These are phyloP conservation scores for Oryzias dopingdopingensis DNA, from an alignment of 2,797 vertebrate species.

Conservation along the genomic window DNA sequence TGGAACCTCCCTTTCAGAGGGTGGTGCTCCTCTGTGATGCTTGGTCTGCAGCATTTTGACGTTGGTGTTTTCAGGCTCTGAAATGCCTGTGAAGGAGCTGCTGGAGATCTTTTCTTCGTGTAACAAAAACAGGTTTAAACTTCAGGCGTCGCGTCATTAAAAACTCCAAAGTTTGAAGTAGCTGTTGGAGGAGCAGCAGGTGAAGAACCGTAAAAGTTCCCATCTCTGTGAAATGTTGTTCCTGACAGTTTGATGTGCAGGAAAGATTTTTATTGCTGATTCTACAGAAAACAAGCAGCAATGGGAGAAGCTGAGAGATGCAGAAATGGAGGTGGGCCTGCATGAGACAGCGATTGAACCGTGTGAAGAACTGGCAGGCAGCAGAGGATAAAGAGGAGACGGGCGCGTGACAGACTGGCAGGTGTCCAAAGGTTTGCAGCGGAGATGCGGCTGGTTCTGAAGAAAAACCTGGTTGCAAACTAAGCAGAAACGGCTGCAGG, in stretches of 20 bases:
- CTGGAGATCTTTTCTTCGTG: background rate
- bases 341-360: conserved; percentile 24
- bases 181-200: conserved; percentile 7
- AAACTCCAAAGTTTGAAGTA: conserved; percentile 3
- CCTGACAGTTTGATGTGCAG: conserved; percentile 23
- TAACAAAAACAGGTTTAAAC: background rate
- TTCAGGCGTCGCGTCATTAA: background rate
- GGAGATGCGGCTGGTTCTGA: conserved; percentile 51
- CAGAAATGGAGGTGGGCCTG: conserved; percentile 10
- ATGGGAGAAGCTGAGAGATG: conserved; percentile 12
- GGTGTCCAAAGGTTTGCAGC: conserved; percentile 42
- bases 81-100: no score
- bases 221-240: conserved; percentile 36
- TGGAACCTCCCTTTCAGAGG: no score
- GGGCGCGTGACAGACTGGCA: conserved; percentile 38
- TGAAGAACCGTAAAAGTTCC: conserved; percentile 11
- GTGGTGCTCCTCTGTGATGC: no score
- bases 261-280: conserved; percentile 29
- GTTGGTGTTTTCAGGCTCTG: no score
- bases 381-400: conserved; percentile 41
- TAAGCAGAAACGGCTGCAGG: conserved; percentile 10
- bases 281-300: conserved; percentile 12
- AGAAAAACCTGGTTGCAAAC: conserved; percentile 44
- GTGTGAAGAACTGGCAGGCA: conserved; percentile 25
- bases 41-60: no score